Evolutionary conservation across 2,113 vertebrate species (phyloP), one percentile per base, ranked within the genome.

Genomic region (Pimephales promelas): DNA sequence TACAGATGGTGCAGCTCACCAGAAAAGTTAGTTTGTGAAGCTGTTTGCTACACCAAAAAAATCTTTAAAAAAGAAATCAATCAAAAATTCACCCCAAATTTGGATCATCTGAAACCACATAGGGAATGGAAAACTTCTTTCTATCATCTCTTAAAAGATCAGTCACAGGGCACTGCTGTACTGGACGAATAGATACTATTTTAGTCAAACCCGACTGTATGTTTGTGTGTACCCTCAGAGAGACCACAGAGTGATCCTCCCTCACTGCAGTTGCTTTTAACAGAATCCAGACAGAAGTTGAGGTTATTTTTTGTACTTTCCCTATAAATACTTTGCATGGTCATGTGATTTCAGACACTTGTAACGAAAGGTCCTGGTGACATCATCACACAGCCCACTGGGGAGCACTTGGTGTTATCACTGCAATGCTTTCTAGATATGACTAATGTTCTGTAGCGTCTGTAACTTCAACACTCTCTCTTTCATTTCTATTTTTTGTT

Each of bases 391-490:
- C 81, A 78, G 79, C 83, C 85, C 81, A 89, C 85, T 85, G 76
- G 86, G 78, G 80, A 90, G 86, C 86, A 84, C 90, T 89, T 84
- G 86, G 76, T 83, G 83, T 88, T 87, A 70, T 85, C 86, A 87
- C 74, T 3, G 31, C 84, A 88, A 79, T 84, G 40, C 64, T 77
- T 84, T 84, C 75, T 47, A 81, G 84, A 86, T 90, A 90, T 90
- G 87, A 92, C 85, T 91, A 85, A 47, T 75, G 66, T 68, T 82
- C 36, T 83, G 77, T 28, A 72, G 54, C 83, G 84, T 87, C 75
- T 88, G 83, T 83, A 86, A 70, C 79, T 52, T 68, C 13, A 47
- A 56, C 22, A 16, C 47, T 52, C 52, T 59, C n/a, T 59, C 66
- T 71, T 56, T 36, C 31, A 71, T 82, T 64, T 71, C 64, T 45